phyloP scores from a whole-genome alignment of 2,888 invertebrate species.

The Spisula solida region DNA sequence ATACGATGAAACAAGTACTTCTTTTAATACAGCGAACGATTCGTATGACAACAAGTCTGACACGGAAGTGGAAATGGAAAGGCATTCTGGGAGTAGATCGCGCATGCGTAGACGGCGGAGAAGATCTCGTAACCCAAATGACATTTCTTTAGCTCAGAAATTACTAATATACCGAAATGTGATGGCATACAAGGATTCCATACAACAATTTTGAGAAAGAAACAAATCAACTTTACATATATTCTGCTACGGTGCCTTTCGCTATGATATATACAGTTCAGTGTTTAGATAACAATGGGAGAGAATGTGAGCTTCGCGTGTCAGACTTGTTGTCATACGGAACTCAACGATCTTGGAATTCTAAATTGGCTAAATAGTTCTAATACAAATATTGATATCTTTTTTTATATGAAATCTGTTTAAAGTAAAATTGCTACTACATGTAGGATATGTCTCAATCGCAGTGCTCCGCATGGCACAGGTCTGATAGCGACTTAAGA shows the following conservation, averaged over 20 bases:
- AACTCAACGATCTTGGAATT: background rate
- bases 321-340: constrained; percentile 63
- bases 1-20: background rate
- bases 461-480: constrained; percentile 44
- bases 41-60: constrained; percentile 68
- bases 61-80: constrained; percentile 54
- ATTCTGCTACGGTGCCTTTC: too few species aligned
- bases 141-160: constrained; percentile 66
- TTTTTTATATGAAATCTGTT: background rate
- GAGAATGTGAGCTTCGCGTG: constrained; percentile 7
- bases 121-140: constrained; percentile 55
- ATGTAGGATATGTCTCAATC: background rate
- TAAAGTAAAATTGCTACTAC: background rate
- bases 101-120: constrained; percentile 35
- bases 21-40: constrained; percentile 47
- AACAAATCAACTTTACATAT: background rate
- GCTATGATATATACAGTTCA: too few species aligned
- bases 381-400: background rate
- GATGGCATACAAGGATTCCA: constrained; percentile 64
- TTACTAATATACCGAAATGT: constrained; percentile 62
- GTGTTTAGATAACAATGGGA: background rate
- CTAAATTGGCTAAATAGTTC: background rate
- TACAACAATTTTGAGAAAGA: constrained; percentile 22
- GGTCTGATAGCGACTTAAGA: constrained; percentile 29
- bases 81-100: constrained; percentile 10